Conservation (phyloP, 2,113 vertebrate genomes). For the Todiramphus saurophagus region DNA sequence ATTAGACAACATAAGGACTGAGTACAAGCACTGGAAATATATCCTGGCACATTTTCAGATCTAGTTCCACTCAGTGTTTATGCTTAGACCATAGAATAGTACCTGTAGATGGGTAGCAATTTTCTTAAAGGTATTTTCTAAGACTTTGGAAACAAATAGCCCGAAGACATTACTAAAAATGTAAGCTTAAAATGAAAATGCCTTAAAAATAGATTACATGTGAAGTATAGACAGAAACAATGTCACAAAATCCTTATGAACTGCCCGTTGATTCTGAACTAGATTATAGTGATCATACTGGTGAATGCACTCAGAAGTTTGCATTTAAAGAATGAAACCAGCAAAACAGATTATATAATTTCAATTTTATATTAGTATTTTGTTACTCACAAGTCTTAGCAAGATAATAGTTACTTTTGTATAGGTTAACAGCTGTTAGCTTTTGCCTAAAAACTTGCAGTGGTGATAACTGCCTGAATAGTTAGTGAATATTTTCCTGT, state of each 20-base stretch:
- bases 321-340: not conserved
- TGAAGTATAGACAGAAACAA: not conserved
- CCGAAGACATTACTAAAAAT: not conserved
- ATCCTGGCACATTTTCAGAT: not conserved
- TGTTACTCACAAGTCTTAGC: not conserved
- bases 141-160: not conserved
- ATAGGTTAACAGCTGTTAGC: not conserved
- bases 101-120: not conserved
- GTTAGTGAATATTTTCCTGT: not conserved
- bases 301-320: not conserved
- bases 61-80: not conserved
- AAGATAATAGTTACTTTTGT: not conserved
- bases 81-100: not conserved
- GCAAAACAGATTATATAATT: not conserved
- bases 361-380: not conserved
- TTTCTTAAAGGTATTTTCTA: not conserved
- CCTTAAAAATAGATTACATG: not conserved
- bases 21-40: not conserved
- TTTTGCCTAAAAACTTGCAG: not conserved
- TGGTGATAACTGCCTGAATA: not conserved
- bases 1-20: not conserved
- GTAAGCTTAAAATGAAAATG: not conserved
- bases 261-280: not conserved
- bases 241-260: not conserved
- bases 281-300: not conserved